Base-by-base conservation (phyloP, 2,888 invertebrate species). In the Vesta saturnalis region DNA sequence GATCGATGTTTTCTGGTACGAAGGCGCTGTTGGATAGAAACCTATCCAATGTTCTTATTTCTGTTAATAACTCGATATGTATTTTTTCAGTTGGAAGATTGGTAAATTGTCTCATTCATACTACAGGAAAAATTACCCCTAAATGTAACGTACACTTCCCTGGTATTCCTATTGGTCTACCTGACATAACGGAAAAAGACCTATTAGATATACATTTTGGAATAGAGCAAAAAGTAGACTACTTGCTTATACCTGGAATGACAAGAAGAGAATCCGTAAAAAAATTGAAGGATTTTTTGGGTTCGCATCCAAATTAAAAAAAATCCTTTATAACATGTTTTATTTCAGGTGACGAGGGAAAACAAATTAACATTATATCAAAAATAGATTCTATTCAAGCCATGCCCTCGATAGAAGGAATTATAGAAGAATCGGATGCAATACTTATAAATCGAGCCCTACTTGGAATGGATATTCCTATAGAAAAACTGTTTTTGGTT, bases 361-460 rank as follows among this genome's bases (percentile, higher is more conserved):
- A 92, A 84, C 90, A 94, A 80, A 99, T 99, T 75, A 89, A 94
- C 85, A 94, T 99, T 79, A 97, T 99, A 80, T 94, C 99, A 68
- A 99, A 99, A 86, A 97, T 99, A 78, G 99, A 99, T 86, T 99
- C 99, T 85, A 97, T 98, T 82, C 97, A 98, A 86, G 99, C 98
- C 64, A 93, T 96, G 89, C 88, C 91, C 74, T 96, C 96, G 84
- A 88, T 99, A 72, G 96, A 98, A 82, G 95, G 96, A 81, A 99
- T 99, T 77, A 95, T 98, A 39, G 85, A 88, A 80, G 95, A 91
- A 14, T 93, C 97, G 0, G 99, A 99, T 83, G 99, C 98, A 77
- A 95, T 99, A 68, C 97, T 99, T 97, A 97, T 98, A 0, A 99
- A 99, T 1, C 91, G 99, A 75, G 97, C 98, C 78, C 98, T 99